These are phyloP conservation scores for Dicrostonyx torquatus DNA, from an alignment of 2,797 vertebrate genomes.

Conservation along the genomic window DNA sequence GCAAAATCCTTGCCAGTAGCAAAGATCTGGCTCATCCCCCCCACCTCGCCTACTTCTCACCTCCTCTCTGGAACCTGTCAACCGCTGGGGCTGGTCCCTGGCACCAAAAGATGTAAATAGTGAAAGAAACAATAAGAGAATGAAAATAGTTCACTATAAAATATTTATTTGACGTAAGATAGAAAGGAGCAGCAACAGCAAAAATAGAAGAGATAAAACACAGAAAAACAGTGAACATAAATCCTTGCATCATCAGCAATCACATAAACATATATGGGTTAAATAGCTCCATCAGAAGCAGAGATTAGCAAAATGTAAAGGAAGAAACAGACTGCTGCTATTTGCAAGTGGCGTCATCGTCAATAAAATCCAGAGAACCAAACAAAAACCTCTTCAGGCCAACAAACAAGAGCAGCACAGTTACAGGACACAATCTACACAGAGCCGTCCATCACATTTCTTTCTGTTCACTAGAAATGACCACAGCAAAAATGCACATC, in stretches of 20 bases:
- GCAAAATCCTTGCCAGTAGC: not conserved
- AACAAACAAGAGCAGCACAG: not conserved
- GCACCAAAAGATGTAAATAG: not conserved
- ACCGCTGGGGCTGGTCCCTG: not conserved
- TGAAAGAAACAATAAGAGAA: not conserved
- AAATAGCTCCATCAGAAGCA: not conserved
- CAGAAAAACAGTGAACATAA: not conserved
- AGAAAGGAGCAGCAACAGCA: not conserved
- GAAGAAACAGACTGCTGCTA: not conserved
- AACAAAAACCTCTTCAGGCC: not conserved
- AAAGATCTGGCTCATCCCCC: not conserved
- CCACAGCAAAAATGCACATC: not conserved
- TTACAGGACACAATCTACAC: not conserved
- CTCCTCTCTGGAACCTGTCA: not conserved
- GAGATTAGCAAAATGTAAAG: not conserved
- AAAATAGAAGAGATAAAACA: not conserved
- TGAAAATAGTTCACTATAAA: not conserved
- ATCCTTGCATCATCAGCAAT: not conserved
- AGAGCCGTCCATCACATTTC: not conserved
- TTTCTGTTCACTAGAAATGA: not conserved
- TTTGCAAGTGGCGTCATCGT: not conserved
- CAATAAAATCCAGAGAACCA: not conserved
- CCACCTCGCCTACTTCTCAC: not conserved
- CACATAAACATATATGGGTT: not conserved
- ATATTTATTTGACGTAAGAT: not conserved